Evolutionary conservation across 2,888 invertebrate species (phyloP), one percentile per base, ranked within the genome.

Genomic region (Crematogaster levior): DNA sequence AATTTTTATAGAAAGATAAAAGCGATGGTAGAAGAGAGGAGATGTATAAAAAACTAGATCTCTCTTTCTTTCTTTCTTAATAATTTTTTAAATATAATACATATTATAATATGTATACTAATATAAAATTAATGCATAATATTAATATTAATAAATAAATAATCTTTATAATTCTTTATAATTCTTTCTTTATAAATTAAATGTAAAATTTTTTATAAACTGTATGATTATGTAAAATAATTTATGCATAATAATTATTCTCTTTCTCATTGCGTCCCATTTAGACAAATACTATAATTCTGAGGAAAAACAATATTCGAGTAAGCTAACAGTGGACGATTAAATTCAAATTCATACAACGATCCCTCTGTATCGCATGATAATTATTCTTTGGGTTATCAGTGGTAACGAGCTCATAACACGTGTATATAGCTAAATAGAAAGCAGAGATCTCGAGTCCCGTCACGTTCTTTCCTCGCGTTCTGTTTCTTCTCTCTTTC

Each of bases 391-490:
- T 80, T 70, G 34, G n/a, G 18, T 46, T 86, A 84, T 83, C 43
- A 81, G 12, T 65, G 65, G 56, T 75, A 70, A 43, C 72, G 79
- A 75, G 70, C 75, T 48, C 66, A 82, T 74, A 81, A 82, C 85
- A 86, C 81, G 81, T 86, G 82, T 88, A 85, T 72, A 58, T 83
- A 80, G 89, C 88, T 84, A 88, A 81, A 53, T 68, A 60, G 66
- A 40, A 80, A 60, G 24, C 46, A 10, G 37, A 68, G 40, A 73
- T 81, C 66, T 65, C 60, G 51, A 86, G 75, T 88, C 84, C 80
- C 75, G 81, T 86, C 87, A 88, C 89, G 87, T 87, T 83, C 70
- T 65, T 56, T 73, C 85, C 34, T 46, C 72, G 40, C 18, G 30
- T 7, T 46, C 18, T 18, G 10, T 21, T 15, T 43, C 61, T 61